Conservation (phyloP, 2,113 vertebrate species). For the Blennius ocellaris region DNA sequence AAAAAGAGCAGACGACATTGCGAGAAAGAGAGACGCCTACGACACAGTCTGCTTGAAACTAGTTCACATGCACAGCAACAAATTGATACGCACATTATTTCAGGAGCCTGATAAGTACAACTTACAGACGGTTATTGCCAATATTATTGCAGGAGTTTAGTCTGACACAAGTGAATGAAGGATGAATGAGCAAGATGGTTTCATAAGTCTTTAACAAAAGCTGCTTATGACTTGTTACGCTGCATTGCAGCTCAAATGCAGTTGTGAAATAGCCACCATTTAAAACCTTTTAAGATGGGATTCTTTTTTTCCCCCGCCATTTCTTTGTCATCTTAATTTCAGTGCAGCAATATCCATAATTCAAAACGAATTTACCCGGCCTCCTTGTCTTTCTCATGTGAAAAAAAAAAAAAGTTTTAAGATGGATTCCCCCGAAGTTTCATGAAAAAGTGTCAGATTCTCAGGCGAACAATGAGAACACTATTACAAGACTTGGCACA, state of each 20-base stretch:
- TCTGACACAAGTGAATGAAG: constrained; percentile 29
- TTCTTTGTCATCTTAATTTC: constrained; percentile 75
- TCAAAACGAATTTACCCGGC: constrained; percentile 49
- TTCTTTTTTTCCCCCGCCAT: constrained; percentile 19
- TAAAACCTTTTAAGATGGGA: constrained; percentile 50
- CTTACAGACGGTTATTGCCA: constrained; percentile 52
- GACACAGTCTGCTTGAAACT: constrained; percentile 18
- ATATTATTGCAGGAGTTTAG: constrained; percentile 32
- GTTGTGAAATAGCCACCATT: constrained; percentile 56
- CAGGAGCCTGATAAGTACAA: constrained; percentile 49
- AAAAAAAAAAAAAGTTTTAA: constrained; percentile 32
- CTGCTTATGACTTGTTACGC: constrained; percentile 65
- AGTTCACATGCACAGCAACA: constrained; percentile 33
- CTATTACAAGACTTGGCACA: constrained; percentile 78
- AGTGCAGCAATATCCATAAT: constrained; percentile 71
- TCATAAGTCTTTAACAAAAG: constrained; percentile 63
- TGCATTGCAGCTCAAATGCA: constrained; percentile 66
- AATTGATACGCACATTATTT: constrained; percentile 54
- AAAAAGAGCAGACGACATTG: constrained; percentile 3
- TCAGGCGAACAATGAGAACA: constrained; percentile 76
- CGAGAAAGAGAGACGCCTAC: constrained; percentile 7
- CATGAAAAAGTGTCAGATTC: constrained; percentile 67
- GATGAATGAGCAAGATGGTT: constrained; percentile 49
- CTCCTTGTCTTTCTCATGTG: constrained; percentile 70
- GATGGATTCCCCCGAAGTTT: constrained; percentile 74